These are phyloP conservation scores for Drosophila willistoni DNA, from an alignment of 1,140 invertebrate species.

Conservation along the genomic window DNA sequence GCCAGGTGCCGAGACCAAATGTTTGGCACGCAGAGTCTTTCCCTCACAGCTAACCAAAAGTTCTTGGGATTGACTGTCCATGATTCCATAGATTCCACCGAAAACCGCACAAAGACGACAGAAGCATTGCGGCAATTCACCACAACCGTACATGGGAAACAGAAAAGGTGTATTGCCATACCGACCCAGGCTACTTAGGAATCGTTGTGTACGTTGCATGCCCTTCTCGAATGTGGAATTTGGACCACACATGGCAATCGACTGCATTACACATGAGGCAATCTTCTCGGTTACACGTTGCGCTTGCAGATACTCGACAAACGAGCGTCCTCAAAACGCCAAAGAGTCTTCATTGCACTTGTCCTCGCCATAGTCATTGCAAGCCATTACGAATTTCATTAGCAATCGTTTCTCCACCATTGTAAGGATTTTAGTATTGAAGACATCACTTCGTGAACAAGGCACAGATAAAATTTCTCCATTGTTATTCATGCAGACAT, in stretches of 20 bases:
- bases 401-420: conserved; percentile 97
- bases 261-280: conserved; percentile 96
- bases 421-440: conserved; percentile 94
- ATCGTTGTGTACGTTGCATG: conserved; percentile 92
- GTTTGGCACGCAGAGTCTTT: conserved; percentile 85
- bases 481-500: conserved; percentile 92
- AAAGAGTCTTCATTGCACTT: conserved; percentile 83
- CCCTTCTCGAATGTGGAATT: conserved; percentile 90
- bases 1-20: conserved; percentile 72
- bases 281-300: conserved; percentile 93
- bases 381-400: conserved; percentile 96
- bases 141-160: conserved; percentile 97
- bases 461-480: conserved; percentile 91
- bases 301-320: conserved; percentile 92
- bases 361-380: conserved; percentile 90
- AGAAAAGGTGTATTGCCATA: conserved; percentile 98
- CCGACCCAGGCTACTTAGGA: conserved; percentile 93
- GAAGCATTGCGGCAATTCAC: conserved; percentile 97
- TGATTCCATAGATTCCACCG: conserved; percentile 94
- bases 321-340: conserved; percentile 91
- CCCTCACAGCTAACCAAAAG: conserved; percentile 81
- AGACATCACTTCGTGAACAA: conserved; percentile 97
- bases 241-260: conserved; percentile 94
- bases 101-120: conserved; percentile 98
- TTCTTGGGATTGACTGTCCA: conserved; percentile 83